Evolutionary conservation across 23 tunicate genomes (phyloP), one percentile per base, ranked within the genome.

Genomic region (Ciona savignyi): DNA sequence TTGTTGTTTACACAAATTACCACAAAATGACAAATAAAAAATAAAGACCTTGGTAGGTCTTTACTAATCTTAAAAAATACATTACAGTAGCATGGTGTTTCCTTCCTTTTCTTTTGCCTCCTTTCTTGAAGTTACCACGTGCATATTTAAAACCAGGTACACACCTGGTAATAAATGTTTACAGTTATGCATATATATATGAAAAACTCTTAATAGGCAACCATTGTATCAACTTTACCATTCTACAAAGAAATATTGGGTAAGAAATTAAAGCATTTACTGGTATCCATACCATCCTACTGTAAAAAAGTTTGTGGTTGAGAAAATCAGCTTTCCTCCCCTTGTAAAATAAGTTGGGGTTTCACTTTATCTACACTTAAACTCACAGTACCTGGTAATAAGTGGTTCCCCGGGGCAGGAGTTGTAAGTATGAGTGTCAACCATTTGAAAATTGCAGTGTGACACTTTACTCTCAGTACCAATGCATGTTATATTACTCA

Each of bases 401-500:
- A 87, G 86, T 63, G 63, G 67, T 15, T 75, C 76, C 23, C 69
- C 72, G 0, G 51, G 31, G 68, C 88, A 88, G 11, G 51, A 63
- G 32, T 73, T 35, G 0, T 67, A 30, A 1, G 62, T 35, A 29
- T 71, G 70, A 56, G 29, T 78, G 0, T 77, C 60, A 2, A 82
- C 70, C 0, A 42, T 22, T 23, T 19, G 66, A 66, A 66, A 82
- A 22, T 51, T 33, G 68, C 97, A 90, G 20, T 83, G 67, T 35
- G 60, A 65, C 67, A 90, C 22, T 6, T 65, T 72, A 70, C 32
- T 90, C 68, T 90, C 97, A 22, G 56, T 69, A 0, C 97, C 97
- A 26, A 11, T 0, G 49, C 97, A 90, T 0, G 97, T 78, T 30
- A 90, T 77, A 61, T 90, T 83, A 1, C 81, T 75, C 78, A 90